Base-by-base conservation (phyloP, 2,888 invertebrate species). In the Glomeris marginata region DNA sequence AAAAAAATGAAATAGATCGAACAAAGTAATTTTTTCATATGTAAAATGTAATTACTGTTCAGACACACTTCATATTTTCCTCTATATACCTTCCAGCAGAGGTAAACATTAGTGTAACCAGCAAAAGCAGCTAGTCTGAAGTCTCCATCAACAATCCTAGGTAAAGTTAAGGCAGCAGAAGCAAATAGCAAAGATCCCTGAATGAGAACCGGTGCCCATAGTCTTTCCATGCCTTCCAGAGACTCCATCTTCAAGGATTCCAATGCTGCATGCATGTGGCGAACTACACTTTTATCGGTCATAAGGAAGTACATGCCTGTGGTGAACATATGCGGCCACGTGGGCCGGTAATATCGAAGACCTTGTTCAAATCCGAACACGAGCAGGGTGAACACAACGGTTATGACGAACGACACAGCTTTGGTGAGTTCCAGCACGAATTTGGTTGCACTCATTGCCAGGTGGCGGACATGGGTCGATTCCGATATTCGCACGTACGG, bases 361-460 rank as follows among this genome's bases (percentile, higher is more conserved):
- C 81, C 82, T 65, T 82, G 81, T 61, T 82, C 81, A 51, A 83
- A 64, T 1, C 81, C 81, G 44, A 84, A 76, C 1, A 81, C 80
- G 2, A 84, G 70, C 11, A 84, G 70, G 67, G 81, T 77, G 61
- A 82, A 84, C 1, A 80, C 81, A 37, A 83, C 74, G 0, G 83
- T 84, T 34, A 83, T 80, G 33, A 81, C 73, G 60, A 83, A 84
- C 0, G 83, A 83, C 44, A 84, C 77, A 0, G 82, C 82, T 66
- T 84, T 84, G 15, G 83, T 83, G 79, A 83, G 82, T 64, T 84
- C 83, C 47, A 84, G 70, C 8, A 83, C 82, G 50, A 84, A 78
- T 65, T 83, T 83, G 0, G 83, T 84, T 1, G 82, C 79, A 2
- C 82, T 79, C 81, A 84, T 81, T 33, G 83, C 83, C 49, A 84